phyloP scores from a whole-genome alignment of 2,797 vertebrate species.

The Meriones psammophilus region DNA sequence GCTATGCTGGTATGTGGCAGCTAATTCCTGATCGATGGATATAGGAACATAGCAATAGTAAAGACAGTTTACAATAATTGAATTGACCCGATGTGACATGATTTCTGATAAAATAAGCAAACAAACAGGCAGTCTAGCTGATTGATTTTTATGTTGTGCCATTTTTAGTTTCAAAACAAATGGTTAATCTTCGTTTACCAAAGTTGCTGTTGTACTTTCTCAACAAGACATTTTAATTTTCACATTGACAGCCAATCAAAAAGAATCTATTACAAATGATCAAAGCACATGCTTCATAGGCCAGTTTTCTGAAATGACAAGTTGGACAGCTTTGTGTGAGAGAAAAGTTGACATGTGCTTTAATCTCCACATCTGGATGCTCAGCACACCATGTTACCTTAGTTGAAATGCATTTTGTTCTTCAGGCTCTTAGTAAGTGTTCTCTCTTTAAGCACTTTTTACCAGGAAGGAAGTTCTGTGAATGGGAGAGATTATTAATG shows the following conservation, averaged over 20 bases:
- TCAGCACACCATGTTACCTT: background rate
- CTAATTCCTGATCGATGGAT: conserved; percentile 50
- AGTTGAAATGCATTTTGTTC: conserved; percentile 64
- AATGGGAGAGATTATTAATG: background rate
- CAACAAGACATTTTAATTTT: conserved; percentile 88
- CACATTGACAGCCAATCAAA: conserved; percentile 84
- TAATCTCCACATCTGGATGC: conserved; percentile 42
- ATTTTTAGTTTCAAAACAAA: conserved; percentile 84
- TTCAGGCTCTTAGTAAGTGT: conserved; percentile 19
- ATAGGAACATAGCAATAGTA: conserved; percentile 40
- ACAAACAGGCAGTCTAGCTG: background rate
- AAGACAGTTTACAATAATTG: conserved; percentile 51
- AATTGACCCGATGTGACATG: conserved; percentile 49
- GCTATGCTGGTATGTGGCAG: conserved; percentile 3
- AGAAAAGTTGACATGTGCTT: conserved; percentile 57
- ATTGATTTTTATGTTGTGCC: conserved; percentile 79
- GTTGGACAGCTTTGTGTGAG: conserved; percentile 66
- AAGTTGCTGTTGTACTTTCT: conserved; percentile 77
- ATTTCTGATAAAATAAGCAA: conserved; percentile 76
- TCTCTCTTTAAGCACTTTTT: conserved; percentile 69
- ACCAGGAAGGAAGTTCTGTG: background rate
- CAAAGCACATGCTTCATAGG: conserved; percentile 79
- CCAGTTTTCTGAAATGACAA: conserved; percentile 77
- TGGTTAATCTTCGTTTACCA: conserved; percentile 80
- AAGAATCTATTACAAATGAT: conserved; percentile 84